Base-by-base conservation (phyloP, 2,888 invertebrate genomes). In the Rutpela maculata region DNA sequence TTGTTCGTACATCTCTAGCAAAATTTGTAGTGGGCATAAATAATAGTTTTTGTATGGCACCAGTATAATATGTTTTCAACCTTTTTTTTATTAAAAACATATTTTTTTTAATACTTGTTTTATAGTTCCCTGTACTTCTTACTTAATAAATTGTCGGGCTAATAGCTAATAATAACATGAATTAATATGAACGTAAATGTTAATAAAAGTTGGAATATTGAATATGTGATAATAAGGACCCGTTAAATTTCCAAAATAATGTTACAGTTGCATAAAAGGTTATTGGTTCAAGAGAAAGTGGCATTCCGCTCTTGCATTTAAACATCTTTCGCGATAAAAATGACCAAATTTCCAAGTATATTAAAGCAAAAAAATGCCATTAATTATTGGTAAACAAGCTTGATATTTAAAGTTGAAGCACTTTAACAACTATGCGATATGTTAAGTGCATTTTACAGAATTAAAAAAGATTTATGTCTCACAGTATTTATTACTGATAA, bases 231-330 rank as follows among this genome's bases (percentile, higher is more conserved):
- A 65, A 65, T 19, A 35, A 35, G 31, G 31, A 35, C 31, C 2
- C 9, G 31, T 9, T 35, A 3, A 35, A 38, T 65, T 43, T 19
- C 26, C 26, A n/a, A 62, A 63, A 75, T 69, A 62, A 81, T 78
- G 78, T 76, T 70, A 77, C 79, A 80, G 78, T 80, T 78, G 70
- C 63, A 67, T 74, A 74, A 82, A 82, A 82, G 79, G 81, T 82
- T 83, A 83, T 79, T 75, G 75, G 81, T 82, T 81, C 83, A 83
- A 80, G 82, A 80, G 65, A 74, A 75, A 70, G 69, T 69, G 68
- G 77, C 70, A 79, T 75, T 76, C 74, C 76, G 65, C n/a, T 62
- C 75, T 75, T 69, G 56, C 60, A 76, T 80, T 77, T 81, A 79
- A 79, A 76, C 70, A 74, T 68, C 68, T 71, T 72, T 76, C 67